Evolutionary conservation across 2,888 invertebrate species (phyloP), one percentile per base, ranked within the genome.

Genomic region (Eupithecia inturbata): DNA sequence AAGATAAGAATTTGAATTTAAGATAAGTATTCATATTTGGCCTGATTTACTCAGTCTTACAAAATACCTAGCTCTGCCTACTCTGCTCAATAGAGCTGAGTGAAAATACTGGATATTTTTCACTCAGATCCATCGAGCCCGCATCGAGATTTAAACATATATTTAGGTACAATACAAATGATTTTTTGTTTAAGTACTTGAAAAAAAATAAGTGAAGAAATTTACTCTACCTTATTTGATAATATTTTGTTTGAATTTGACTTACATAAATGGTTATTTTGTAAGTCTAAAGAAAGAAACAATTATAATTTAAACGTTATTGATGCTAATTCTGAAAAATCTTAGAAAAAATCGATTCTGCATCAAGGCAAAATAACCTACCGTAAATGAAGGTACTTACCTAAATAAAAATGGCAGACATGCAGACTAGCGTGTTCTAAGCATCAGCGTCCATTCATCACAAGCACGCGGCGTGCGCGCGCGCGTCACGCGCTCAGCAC

Each of bases 401-500:
- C 57, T 64, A 36, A 64, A 64, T 33, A 64, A 63, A 33, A 12
- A 31, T 22, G 33, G 31, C 39, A 72, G 64, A 62, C 67, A 70
- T 57, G 62, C 68, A 71, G 60, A 28, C 67, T 60, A 63, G 73
- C 64, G 66, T 76, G 73, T 63, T 73, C 74, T 53, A 67, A 75
- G 14, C 73, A 73, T 76, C 80, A 53, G 49, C 66, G 28, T 82
- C 85, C 85, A 87, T 85, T 82, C 79, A 81, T 72, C 74, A 73
- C 77, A 79, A 78, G 69, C 93, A 91, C 90, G 93, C 83, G 88
- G 16, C 5, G 1, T n/a, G 76, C 85, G 85, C 91, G 87, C 91
- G 92, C 79, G 73, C 63, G 49, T 74, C 85, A 79, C 75, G 80
- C 77, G 70, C 36, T 36, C 76, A 77, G 36, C 80, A 77, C 79